These are phyloP conservation scores for Myotis yumanensis DNA, from an alignment of 2,113 vertebrate species.

Conservation along the genomic window DNA sequence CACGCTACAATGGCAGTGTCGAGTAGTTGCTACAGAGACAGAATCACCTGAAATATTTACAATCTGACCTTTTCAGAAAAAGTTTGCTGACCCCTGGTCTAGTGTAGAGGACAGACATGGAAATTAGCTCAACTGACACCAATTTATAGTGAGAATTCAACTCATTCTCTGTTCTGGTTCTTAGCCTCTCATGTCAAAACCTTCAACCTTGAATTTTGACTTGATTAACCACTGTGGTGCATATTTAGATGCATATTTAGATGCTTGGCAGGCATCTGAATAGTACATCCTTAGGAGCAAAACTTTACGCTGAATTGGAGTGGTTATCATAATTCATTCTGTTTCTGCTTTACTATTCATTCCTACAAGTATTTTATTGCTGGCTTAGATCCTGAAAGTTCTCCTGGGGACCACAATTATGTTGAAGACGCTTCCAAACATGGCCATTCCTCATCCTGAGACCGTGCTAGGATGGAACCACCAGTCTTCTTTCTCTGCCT, in stretches of 20 bases:
- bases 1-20: rapidly evolving
- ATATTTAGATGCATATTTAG: neutral
- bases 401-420: constrained; percentile 51
- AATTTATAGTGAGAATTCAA: neutral
- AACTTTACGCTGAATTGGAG: neutral
- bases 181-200: neutral
- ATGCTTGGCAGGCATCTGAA: neutral
- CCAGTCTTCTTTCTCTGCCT: neutral
- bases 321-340: constrained; percentile 17
- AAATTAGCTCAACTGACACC: neutral
- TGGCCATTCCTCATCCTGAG: constrained; percentile 36
- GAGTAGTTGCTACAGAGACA: neutral
- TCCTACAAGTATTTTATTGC: constrained; percentile 37
- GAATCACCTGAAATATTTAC: neutral
- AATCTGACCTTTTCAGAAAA: neutral
- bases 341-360: constrained; percentile 39
- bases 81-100: neutral
- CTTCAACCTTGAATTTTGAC: neutral
- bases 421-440: constrained; percentile 24
- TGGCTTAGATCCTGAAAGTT: neutral
- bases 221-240: neutral
- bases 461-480: neutral
- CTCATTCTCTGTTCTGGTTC: neutral
- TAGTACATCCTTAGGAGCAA: neutral
- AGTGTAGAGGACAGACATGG: neutral